Evolutionary conservation across 2,113 vertebrate genomes (phyloP).

Genomic region (Falco punctatus): DNA sequence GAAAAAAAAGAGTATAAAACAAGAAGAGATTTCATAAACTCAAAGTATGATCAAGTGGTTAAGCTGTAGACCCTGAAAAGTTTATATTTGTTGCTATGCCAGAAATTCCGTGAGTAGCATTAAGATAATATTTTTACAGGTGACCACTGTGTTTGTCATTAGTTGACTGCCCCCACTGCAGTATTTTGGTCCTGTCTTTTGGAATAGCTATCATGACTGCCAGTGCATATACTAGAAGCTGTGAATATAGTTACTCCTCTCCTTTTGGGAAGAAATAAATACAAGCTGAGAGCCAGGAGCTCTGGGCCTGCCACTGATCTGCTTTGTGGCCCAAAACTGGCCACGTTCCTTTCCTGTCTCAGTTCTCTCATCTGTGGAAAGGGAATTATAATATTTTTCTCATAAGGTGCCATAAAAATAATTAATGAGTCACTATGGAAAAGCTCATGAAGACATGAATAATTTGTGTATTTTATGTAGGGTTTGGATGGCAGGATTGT

Average conservation of each 20-base stretch:
- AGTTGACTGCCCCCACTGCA: background rate
- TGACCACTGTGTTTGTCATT: background rate
- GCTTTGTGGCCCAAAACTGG: background rate
- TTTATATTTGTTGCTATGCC: background rate
- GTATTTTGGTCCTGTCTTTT: background rate
- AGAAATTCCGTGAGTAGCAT: background rate
- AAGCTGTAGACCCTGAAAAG: background rate
- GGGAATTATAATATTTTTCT: background rate
- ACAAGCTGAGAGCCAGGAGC: background rate
- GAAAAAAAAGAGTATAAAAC: background rate
- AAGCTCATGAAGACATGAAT: constrained; percentile 15
- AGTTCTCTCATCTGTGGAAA: background rate
- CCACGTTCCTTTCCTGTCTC: background rate
- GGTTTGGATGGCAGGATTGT: background rate
- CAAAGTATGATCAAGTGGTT: background rate
- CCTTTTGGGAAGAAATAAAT: background rate
- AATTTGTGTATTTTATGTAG: constrained; percentile 26
- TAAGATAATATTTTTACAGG: background rate
- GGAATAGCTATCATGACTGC: background rate
- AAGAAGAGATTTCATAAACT: background rate
- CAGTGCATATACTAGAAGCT: background rate
- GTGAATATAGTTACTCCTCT: background rate
- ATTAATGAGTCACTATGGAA: constrained; percentile 35
- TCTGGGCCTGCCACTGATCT: background rate
- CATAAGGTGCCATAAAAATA: constrained; percentile 21